Percentiles rank a stretch among this genome's conserved stretches.
phyloP scores from a whole-genome alignment of 1,140 invertebrate genomes.

The Saccostrea glomerata region DNA sequence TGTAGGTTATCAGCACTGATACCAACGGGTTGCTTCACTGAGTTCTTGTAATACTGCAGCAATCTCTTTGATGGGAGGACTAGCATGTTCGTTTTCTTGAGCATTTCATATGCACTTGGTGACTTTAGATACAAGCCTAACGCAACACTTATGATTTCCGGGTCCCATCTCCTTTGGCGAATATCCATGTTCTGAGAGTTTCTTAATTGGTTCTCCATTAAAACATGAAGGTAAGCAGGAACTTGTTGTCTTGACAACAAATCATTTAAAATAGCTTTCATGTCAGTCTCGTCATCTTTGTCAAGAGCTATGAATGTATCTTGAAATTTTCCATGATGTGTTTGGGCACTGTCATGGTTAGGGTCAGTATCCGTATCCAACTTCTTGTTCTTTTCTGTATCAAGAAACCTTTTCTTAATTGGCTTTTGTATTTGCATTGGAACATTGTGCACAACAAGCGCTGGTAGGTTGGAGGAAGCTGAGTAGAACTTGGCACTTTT shows the following conservation, averaged over 20 bases:
- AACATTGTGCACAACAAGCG: slow-evolving; percentile 15
- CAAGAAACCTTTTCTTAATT: background rate
- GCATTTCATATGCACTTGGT: slow-evolving; percentile 28
- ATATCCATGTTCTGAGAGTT: slow-evolving; percentile 35
- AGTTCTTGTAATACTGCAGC: slow-evolving; percentile 52
- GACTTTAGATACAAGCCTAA: slow-evolving; percentile 37
- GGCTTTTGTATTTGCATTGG: background rate
- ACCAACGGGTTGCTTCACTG: slow-evolving; percentile 39
- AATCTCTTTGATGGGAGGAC: slow-evolving; percentile 44
- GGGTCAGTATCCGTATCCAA: slow-evolving; percentile 7
- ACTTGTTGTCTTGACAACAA: slow-evolving; percentile 15
- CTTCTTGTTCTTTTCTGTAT: background rate
- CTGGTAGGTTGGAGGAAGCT: background rate
- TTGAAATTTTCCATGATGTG: background rate
- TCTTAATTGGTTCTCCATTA: slow-evolving; percentile 41
- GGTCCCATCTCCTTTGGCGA: slow-evolving; percentile 48
- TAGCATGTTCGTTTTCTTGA: slow-evolving; percentile 29
- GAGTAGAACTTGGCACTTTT: slow-evolving; percentile 22
- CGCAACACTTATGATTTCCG: slow-evolving; percentile 49
- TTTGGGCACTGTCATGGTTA: background rate
- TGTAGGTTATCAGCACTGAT: slow-evolving; percentile 33
- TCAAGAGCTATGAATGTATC: slow-evolving; percentile 7
- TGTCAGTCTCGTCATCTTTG: background rate
- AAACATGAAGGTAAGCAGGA: slow-evolving; percentile 30
- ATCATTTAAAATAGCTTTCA: slow-evolving; percentile 2